Conservation (phyloP, 2,888 invertebrate species). For the Latrodectus hesperus region DNA sequence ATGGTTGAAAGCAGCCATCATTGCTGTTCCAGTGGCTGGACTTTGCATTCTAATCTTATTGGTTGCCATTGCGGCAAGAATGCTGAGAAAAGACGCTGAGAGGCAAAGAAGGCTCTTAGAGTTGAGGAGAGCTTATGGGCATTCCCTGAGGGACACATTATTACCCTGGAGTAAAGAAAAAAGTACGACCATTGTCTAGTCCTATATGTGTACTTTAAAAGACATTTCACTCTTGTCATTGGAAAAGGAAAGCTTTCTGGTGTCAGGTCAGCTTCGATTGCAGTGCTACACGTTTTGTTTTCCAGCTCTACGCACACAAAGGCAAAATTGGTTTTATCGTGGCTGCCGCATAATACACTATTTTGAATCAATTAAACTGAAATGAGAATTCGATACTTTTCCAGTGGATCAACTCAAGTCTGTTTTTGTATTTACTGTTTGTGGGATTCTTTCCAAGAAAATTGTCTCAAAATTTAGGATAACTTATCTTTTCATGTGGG, state of each 20-base stretch:
- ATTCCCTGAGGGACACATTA: conserved; percentile 25
- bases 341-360: no score
- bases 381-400: no score
- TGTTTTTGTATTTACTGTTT: no score
- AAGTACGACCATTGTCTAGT: conserved; percentile 62
- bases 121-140: conserved; percentile 60
- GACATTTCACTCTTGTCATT: no score
- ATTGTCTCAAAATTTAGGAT: no score
- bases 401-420: no score
- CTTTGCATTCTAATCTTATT: conserved; percentile 86
- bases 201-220: background rate
- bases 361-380: no score
- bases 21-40: conserved; percentile 89
- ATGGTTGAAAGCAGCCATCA: conserved; percentile 91
- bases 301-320: conserved; percentile 3
- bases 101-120: conserved; percentile 70
- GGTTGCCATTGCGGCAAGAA: conserved; percentile 83
- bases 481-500: no score
- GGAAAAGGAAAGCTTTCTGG: conserved; percentile 11
- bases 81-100: conserved; percentile 78
- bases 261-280: background rate
- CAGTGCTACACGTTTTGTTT: background rate
- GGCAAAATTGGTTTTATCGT: no score
- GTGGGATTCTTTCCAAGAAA: no score
- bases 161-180: conserved; percentile 48